A percentile compares a stretch with the other conserved stretches of the same genome.
phyloP scores from a whole-genome alignment of 2,888 invertebrate genomes.

The Lapara coniferarum region DNA sequence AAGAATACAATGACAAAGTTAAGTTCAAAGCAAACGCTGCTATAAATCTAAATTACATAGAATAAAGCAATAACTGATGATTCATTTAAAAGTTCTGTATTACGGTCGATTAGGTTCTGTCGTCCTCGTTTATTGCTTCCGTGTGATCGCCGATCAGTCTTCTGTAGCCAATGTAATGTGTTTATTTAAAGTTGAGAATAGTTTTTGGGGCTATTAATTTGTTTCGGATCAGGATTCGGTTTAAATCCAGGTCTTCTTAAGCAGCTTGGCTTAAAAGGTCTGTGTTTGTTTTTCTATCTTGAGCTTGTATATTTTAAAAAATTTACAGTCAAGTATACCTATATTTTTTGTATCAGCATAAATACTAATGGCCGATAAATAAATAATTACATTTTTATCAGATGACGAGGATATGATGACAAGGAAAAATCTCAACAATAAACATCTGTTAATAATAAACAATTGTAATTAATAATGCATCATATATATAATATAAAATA shows the following conservation, averaged over 20 bases:
- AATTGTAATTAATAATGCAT: too few species aligned
- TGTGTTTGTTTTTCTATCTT: too few species aligned
- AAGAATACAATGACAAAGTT: not conserved
- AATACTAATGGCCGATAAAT: too few species aligned
- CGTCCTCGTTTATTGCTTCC: constrained; percentile 22
- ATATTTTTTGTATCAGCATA: too few species aligned
- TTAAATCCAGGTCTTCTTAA: not conserved
- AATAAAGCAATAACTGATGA: constrained; percentile 14
- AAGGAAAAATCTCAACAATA: too few species aligned
- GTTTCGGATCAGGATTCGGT: not conserved
- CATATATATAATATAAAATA: too few species aligned
- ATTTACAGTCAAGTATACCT: too few species aligned
- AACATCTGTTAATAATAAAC: too few species aligned
- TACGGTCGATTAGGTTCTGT: constrained; percentile 18
- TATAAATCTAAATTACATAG: constrained; percentile 11
- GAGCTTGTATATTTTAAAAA: too few species aligned
- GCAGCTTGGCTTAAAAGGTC: too few species aligned
- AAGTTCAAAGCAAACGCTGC: not conserved
- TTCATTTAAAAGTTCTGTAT: constrained; percentile 10
- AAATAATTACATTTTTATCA: too few species aligned
- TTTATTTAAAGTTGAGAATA: constrained; percentile 17
- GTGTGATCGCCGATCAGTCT: constrained; percentile 16
- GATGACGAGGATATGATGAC: too few species aligned
- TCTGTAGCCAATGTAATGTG: constrained; percentile 20
- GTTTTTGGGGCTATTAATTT: not conserved